Base-by-base conservation (phyloP, 2,113 vertebrate species). In the Cacatua alba region DNA sequence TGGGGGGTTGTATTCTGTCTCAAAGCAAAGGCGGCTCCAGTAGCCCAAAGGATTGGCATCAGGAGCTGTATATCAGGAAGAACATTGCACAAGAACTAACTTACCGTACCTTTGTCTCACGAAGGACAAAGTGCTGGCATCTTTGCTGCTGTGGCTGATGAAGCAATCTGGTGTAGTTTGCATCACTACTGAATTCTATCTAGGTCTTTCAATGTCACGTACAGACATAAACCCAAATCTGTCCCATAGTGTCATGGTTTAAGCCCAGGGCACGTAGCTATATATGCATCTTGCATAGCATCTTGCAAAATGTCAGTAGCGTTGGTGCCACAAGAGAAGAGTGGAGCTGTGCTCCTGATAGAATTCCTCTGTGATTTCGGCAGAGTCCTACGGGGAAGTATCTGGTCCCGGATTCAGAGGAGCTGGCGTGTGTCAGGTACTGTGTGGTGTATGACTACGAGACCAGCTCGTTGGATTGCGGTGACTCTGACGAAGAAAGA, bases 391-490 rank as follows among this genome's bases (percentile, higher is more conserved):
- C 84, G 0, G 98, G 87, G 19, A 37, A 94, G 9, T 98, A 98
- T 29, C 55, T 98, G n/a, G 83, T 98, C 24, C 98, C 98, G 0
- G 94, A 96, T 28, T 77, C 95, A 2, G 71, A 98, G 95, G 98
- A 98, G 51, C 60, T 99, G 90, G 95, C 98, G 43, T 98, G 96
- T 29, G 97, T 99, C 97, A 97, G 93, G 8, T 96, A 98, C 67
- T 98, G 98, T 29, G 98, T 99, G 80, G 98, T 99, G 15, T 99
- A 99, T 17, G 99, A 99, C 68, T 92, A 85, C 4, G 91, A 77
- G 63, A 98, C 98, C 11, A 92, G 86, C 57, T 93, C 81, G 17
- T 53, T 98, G 80, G 88, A 97, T 28, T 51, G 2, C 78, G 3
- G 1, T 35, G 63, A 80, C 15, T 31, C 7, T 49, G 49, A 86